Percentiles rank a stretch among this genome's conserved stretches.
phyloP scores from a whole-genome alignment of 1,140 invertebrate species.

The Nasonia vitripennis region DNA sequence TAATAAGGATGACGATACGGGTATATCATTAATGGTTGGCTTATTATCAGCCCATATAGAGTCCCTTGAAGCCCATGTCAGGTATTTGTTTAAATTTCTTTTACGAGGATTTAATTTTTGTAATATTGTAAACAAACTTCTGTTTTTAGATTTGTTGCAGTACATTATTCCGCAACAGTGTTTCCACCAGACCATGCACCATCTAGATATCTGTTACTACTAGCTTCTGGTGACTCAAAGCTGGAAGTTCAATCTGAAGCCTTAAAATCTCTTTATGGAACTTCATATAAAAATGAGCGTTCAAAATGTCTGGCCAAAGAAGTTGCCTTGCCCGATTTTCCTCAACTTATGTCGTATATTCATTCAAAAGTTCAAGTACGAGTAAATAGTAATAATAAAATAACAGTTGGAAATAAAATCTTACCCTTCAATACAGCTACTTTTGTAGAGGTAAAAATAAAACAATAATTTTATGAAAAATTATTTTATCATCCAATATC shows the following conservation, averaged over 20 bases:
- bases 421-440: constrained; percentile 76
- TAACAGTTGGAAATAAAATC: constrained; percentile 75
- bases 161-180: constrained; percentile 87
- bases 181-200: constrained; percentile 88
- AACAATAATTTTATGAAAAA: background rate
- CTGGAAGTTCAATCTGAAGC: constrained; percentile 86
- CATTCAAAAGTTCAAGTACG: constrained; percentile 79
- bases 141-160: constrained; percentile 82
- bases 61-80: constrained; percentile 65
- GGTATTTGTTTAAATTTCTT: constrained; percentile 55
- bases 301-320: constrained; percentile 63
- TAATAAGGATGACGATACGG: constrained; percentile 63
- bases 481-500: background rate
- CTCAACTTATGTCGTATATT: constrained; percentile 79
- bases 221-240: constrained; percentile 90
- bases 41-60: constrained; percentile 72
- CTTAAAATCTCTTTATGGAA: constrained; percentile 81
- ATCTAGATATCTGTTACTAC: constrained; percentile 88
- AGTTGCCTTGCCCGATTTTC: constrained; percentile 75
- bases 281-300: constrained; percentile 73
- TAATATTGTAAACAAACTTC: constrained; percentile 9
- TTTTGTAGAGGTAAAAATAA: constrained; percentile 73
- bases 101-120: constrained; percentile 25
- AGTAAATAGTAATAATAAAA: constrained; percentile 74
- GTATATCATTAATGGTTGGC: constrained; percentile 75